Percentiles rank a stretch among this genome's conserved stretches.
These are phyloP conservation scores for Myotis vivesi DNA, from an alignment of 2,797 vertebrate genomes.

Conservation along the genomic window DNA sequence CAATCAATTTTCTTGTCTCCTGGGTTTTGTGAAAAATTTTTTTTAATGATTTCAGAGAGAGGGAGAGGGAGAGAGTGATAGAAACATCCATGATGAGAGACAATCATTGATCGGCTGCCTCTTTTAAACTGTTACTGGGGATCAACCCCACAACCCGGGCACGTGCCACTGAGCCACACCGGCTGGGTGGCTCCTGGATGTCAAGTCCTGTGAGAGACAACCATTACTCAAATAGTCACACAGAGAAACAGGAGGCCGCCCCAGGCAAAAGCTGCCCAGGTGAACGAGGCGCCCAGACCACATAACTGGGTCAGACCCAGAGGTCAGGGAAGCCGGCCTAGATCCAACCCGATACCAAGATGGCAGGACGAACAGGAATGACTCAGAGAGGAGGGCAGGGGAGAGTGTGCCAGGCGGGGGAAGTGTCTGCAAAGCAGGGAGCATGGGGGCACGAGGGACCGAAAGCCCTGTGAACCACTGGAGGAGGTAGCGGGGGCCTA, in stretches of 20 bases:
- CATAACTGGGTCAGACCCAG: not conserved
- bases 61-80: no score
- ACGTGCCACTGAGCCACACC: no score
- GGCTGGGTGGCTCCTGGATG: no score
- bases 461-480: not conserved
- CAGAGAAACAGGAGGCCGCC: not conserved
- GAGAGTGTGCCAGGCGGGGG: accelerated
- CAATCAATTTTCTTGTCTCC: no score
- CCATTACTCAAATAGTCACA: not conserved
- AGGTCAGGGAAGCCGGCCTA: not conserved
- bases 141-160: no score
- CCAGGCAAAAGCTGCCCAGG: not conserved
- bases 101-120: no score
- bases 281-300: not conserved
- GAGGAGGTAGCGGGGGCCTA: no score
- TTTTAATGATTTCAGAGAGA: no score
- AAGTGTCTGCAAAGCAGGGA: no score
- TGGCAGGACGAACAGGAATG: accelerated
- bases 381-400: not conserved
- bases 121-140: no score
- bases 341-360: not conserved
- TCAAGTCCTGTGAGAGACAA: not conserved
- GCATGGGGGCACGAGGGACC: accelerated
- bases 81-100: no score
- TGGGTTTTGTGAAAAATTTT: not conserved